Conservation (phyloP, 35 echinoderm and acorn worm species). For the Apostichopus californicus region DNA sequence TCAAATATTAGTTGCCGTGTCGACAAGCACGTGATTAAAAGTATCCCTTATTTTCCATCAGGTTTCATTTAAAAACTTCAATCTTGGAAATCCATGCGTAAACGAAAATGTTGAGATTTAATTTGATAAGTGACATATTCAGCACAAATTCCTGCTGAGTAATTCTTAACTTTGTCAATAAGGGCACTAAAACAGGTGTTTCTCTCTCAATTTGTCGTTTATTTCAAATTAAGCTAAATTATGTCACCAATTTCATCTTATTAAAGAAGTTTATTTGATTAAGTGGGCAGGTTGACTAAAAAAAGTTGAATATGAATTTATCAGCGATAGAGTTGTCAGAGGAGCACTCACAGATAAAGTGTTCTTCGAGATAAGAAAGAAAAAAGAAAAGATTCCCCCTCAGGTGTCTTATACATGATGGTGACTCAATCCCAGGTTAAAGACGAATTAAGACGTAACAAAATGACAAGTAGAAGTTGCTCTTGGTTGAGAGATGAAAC, state of each 20-base stretch:
- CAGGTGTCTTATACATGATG: not conserved
- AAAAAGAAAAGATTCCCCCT: not conserved
- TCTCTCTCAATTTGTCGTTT: constrained; percentile 18
- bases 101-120: not conserved
- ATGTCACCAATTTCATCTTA: constrained; percentile 29
- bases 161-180: constrained; percentile 28
- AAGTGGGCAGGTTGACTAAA: not conserved
- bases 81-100: not conserved
- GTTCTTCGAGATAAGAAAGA: not conserved
- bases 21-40: not conserved
- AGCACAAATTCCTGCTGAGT: not conserved
- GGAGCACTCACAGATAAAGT: not conserved
- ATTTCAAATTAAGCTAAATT: constrained; percentile 32
- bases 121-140: constrained; percentile 21
- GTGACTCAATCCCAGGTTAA: constrained; percentile 14
- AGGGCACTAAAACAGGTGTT: constrained; percentile 16
- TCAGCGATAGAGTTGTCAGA: not conserved
- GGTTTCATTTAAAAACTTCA: constrained; percentile 14
- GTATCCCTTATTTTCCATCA: not conserved
- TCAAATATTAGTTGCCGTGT: not conserved
- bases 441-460: not conserved
- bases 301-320: not conserved
- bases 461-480: not conserved
- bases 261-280: constrained; percentile 26
- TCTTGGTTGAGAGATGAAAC: not conserved